These are phyloP conservation scores for Hoplostethus mediterraneus DNA, from an alignment of 2,797 vertebrate species.

Conservation along the genomic window DNA sequence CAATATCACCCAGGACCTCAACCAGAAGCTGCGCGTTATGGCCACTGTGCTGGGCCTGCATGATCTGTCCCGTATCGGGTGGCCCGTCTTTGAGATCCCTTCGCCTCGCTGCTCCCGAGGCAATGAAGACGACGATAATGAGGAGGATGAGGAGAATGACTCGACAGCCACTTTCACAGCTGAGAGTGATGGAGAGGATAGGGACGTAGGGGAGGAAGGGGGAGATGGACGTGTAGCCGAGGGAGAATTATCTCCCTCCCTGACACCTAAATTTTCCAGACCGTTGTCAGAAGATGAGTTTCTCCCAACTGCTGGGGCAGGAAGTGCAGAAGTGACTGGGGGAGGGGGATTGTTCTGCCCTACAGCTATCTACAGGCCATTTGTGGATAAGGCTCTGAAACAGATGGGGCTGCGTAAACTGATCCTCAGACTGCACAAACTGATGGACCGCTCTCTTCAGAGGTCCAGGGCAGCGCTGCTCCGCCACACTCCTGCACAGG, in stretches of 20 bases:
- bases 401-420: constrained; percentile 99
- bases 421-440: constrained; percentile 97
- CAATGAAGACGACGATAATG: constrained; percentile 85
- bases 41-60: constrained; percentile 96
- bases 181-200: constrained; percentile 89
- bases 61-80: constrained; percentile 95
- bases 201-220: constrained; percentile 72
- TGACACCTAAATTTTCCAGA: constrained; percentile 85
- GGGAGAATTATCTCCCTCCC: constrained; percentile 77
- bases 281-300: constrained; percentile 91
- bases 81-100: constrained; percentile 99
- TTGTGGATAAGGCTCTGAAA: constrained; percentile 99
- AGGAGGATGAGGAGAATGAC: constrained; percentile 84
- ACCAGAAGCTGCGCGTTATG: constrained; percentile 98
- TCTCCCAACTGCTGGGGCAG: constrained; percentile 73
- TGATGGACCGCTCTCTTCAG: constrained; percentile 98
- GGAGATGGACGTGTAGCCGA: constrained; percentile 48
- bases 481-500: constrained; percentile 86
- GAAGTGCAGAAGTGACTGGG: constrained; percentile 43
- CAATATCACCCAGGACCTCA: constrained; percentile 98
- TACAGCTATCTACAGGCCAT: constrained; percentile 97
- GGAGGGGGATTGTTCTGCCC: constrained; percentile 87
- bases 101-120: constrained; percentile 93
- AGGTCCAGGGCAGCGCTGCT: constrained; percentile 93
- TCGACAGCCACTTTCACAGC: constrained; percentile 87